Base-by-base conservation (phyloP, 1,140 invertebrate species). In the Philotrypesis tridentata region DNA sequence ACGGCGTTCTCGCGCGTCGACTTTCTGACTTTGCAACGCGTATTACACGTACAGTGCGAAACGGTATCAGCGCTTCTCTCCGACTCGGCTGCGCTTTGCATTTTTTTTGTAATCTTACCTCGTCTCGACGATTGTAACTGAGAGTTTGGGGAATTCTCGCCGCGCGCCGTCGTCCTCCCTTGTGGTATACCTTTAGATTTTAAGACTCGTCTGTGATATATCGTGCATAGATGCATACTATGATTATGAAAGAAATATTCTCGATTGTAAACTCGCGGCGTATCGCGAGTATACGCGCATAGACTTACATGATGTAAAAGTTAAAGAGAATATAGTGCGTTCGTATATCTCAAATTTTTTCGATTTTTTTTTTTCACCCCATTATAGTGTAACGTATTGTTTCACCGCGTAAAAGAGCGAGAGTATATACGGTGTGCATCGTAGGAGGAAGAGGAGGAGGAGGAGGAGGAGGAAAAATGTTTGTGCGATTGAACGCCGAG, bases 401-500 rank as follows among this genome's bases (percentile, higher is more conserved):
- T 29, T n/a, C 17, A n/a, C 27, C n/a, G n/a, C n/a, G n/a, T n/a
- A n/a, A n/a, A n/a, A n/a, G n/a, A 3, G 8, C 25, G 25, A 65
- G 25, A 65, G 63, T 14, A 65, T 65, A 14, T 65, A n/a, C n/a
- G n/a, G 63, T 65, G 27, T n/a, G 21, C 21, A 3, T 55, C 21
- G 3, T n/a, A 37, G 33, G 12, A 60, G 14, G 14, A 60, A 5
- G 14, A 8, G 55, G 6, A 1, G 17, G 23, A 6, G 61, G 9
- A 23, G 9, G 5, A 21, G 27, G 63, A 80, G n/a, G 48, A 83
- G 12, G 80, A 82, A 83, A 81, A 83, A 77, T 73, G 79, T 85
- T 65, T 63, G 61, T 63, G 23, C 25, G 25, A n/a, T 43, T 43
- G 40, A 17, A 43, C 40, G 40, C 12, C 4, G 17, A 43, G 40